Evolutionary conservation across 2,113 vertebrate species (phyloP).

Genomic region (Plotosus lineatus): DNA sequence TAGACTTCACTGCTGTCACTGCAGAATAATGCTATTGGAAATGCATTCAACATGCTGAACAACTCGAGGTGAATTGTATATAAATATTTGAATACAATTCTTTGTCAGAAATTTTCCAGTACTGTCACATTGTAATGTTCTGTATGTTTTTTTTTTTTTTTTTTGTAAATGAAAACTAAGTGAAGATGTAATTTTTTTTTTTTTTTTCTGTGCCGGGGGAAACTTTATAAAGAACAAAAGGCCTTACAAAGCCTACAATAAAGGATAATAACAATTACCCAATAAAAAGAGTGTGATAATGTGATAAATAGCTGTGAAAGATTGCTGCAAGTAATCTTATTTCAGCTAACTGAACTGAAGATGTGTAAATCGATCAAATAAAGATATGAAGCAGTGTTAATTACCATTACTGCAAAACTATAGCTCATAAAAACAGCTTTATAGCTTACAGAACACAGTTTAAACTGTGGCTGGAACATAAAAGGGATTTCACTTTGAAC

Average conservation of each 20-base stretch:
- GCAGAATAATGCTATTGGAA: conserved; percentile 26
- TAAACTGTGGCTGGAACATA: not conserved
- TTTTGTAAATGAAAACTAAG: not conserved
- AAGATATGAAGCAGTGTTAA: not conserved
- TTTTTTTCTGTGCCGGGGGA: not conserved
- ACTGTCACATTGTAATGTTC: conserved; percentile 12
- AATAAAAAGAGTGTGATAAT: not conserved
- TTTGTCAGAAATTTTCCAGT: not conserved
- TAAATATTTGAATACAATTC: conserved; percentile 11
- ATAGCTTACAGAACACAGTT: not conserved
- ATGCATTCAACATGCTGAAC: conserved; percentile 26
- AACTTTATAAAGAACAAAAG: not conserved
- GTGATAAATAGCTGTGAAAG: not conserved
- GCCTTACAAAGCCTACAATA: not conserved
- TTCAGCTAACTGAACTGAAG: not conserved
- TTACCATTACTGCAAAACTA: conserved; percentile 24
- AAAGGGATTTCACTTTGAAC: not conserved
- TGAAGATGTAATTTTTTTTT: not conserved
- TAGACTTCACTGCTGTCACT: conserved; percentile 37
- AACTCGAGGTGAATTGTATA: conserved; percentile 19
- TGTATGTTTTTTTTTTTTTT: not conserved
- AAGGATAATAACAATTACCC: not conserved
- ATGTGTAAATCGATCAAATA: conserved; percentile 8
- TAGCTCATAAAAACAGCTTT: conserved; percentile 13
- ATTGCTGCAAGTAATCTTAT: not conserved